Percentiles rank a stretch among this genome's conserved stretches.
These are phyloP conservation scores for Phrynocephalus forsythii DNA, from an alignment of 2,797 vertebrate genomes.

Conservation along the genomic window DNA sequence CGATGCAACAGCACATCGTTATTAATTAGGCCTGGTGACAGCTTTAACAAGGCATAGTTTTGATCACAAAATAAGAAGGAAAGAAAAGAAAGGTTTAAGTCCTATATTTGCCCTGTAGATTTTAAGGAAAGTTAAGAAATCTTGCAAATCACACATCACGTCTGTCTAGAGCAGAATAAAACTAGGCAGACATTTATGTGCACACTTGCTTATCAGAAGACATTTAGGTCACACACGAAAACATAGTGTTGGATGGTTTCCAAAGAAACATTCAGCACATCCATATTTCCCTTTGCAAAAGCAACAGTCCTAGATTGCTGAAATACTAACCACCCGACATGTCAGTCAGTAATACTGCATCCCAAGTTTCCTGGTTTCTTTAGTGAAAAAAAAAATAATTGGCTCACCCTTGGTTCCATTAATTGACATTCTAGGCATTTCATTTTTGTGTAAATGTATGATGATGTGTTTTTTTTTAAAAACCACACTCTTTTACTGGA, in stretches of 20 bases:
- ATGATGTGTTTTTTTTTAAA: neutral
- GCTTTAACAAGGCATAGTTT: neutral
- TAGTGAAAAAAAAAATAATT: neutral
- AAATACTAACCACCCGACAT: neutral
- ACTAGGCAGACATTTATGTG: neutral
- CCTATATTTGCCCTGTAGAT: neutral
- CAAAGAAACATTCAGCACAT: neutral
- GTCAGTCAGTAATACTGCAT: neutral
- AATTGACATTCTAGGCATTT: neutral
- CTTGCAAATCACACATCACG: neutral
- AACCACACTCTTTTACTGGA: neutral
- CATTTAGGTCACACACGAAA: neutral
- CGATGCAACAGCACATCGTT: no score
- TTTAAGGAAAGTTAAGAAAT: neutral
- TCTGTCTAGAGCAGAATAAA: neutral
- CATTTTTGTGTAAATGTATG: neutral
- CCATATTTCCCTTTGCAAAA: neutral
- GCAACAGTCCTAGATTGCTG: neutral
- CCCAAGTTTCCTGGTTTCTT: slow-evolving; percentile 1
- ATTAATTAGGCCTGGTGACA: neutral
- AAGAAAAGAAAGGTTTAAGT: neutral
- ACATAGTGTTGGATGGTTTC: neutral
- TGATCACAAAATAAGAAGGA: neutral
- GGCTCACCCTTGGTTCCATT: neutral
- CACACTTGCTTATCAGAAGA: neutral